Percentiles rank a stretch among this genome's conserved stretches.
Conservation (phyloP, 2,888 invertebrate species). For the Crossocerus cetratus region DNA sequence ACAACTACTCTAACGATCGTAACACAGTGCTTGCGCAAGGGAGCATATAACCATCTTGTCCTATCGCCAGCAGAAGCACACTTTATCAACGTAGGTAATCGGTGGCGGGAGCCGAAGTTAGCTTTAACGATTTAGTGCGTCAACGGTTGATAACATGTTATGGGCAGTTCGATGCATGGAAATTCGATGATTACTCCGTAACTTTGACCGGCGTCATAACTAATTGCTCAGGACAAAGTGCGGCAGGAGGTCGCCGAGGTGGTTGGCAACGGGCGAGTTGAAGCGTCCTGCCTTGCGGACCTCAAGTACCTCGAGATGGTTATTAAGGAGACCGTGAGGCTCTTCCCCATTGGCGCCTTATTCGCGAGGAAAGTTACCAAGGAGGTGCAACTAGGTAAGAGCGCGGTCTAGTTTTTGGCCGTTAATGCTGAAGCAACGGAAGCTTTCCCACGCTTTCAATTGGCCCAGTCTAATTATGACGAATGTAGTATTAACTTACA, state of each 20-base stretch:
- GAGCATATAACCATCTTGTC: too few relatives aligned
- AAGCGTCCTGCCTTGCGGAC: background rate
- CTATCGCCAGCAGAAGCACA: too few relatives aligned
- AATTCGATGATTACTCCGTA: conserved; percentile 4
- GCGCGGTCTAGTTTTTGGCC: too few relatives aligned
- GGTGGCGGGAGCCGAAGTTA: too few relatives aligned
- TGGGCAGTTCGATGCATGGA: background rate
- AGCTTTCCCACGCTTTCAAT: too few relatives aligned
- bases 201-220: conserved; percentile 14
- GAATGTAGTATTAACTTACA: background rate
- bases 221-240: conserved; percentile 15
- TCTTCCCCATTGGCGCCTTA: background rate
- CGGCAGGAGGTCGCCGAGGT: conserved; percentile 6
- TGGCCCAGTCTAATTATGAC: too few relatives aligned
- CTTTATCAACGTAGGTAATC: too few relatives aligned
- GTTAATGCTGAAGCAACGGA: too few relatives aligned
- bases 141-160: too few relatives aligned
- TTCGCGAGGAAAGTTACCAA: background rate
- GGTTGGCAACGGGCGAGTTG: conserved; percentile 1
- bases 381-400: background rate
- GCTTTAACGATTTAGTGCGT: too few relatives aligned
- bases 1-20: too few relatives aligned
- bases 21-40: too few relatives aligned
- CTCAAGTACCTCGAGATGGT: conserved; percentile 4
- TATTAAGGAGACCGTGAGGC: conserved; percentile 4